A percentile compares a stretch with the other conserved stretches of the same genome.
Evolutionary conservation across 2,113 vertebrate genomes (phyloP).

Genomic region (Channa maculata): DNA sequence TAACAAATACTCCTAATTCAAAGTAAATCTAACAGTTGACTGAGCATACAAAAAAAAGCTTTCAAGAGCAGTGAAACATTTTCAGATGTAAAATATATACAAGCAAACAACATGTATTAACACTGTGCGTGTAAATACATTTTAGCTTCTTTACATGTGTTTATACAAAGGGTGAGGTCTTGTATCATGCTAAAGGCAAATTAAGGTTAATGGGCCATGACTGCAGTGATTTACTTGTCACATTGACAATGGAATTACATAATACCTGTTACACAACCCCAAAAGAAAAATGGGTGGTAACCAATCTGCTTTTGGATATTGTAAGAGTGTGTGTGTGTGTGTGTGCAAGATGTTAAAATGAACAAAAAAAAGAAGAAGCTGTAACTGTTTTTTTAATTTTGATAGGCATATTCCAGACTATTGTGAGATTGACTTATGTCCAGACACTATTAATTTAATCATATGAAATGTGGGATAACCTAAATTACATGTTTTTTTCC

Average conservation of each 20-base stretch:
- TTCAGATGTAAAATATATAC: background rate
- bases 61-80: background rate
- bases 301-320: conserved; percentile 2
- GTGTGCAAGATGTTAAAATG: no score
- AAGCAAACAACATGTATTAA: background rate
- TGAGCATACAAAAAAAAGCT: background rate
- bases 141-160: conserved; percentile 20
- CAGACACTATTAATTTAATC: no score
- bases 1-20: no score
- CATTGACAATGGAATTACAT: conserved; percentile 31
- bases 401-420: background rate
- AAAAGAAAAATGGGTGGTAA: conserved; percentile 20
- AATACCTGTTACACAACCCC: conserved; percentile 14
- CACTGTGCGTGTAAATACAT: background rate
- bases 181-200: conserved; percentile 40
- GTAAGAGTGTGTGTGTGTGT: background rate
- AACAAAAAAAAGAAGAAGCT: no score
- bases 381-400: background rate
- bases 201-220: conserved; percentile 36
- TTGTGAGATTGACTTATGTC: no score
- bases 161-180: conserved; percentile 37
- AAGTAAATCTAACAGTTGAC: background rate
- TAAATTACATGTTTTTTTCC: no score
- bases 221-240: conserved; percentile 20
- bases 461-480: no score